Conservation (phyloP, 2,113 vertebrate species). For the Pygoscelis antarcticus region DNA sequence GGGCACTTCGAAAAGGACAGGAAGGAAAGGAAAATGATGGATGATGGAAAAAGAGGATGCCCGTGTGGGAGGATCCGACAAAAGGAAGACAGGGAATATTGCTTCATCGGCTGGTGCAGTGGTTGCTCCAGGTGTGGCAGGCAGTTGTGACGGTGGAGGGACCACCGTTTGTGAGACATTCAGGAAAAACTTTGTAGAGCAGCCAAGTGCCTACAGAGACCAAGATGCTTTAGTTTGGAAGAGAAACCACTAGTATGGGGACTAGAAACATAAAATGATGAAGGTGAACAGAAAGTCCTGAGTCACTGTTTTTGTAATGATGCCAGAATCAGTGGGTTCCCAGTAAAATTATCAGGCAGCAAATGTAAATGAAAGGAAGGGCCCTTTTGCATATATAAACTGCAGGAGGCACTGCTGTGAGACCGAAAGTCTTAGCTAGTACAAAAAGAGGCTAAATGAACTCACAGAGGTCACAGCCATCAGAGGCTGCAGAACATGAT, state of each 20-base stretch:
- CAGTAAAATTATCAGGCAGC: background rate
- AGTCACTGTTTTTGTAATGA: background rate
- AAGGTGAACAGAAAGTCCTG: background rate
- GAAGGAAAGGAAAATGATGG: background rate
- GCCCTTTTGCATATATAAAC: background rate
- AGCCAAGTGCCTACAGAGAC: background rate
- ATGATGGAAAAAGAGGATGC: background rate
- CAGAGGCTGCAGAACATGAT: background rate
- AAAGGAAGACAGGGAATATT: background rate
- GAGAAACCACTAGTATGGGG: background rate
- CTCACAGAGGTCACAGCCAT: background rate
- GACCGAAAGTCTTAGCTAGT: background rate
- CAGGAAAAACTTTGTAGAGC: background rate
- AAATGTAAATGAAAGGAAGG: background rate
- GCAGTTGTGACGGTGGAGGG: fast-evolving
- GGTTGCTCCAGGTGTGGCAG: background rate
- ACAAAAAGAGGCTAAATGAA: background rate
- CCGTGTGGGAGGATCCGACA: fast-evolving
- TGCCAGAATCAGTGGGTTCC: background rate
- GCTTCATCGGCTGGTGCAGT: background rate
- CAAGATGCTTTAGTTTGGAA: background rate
- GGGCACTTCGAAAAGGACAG: background rate
- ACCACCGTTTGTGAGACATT: background rate
- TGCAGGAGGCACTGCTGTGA: background rate
- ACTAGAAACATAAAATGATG: background rate